phyloP scores from a whole-genome alignment of 2,888 invertebrate species.

The Watsonalla binaria region DNA sequence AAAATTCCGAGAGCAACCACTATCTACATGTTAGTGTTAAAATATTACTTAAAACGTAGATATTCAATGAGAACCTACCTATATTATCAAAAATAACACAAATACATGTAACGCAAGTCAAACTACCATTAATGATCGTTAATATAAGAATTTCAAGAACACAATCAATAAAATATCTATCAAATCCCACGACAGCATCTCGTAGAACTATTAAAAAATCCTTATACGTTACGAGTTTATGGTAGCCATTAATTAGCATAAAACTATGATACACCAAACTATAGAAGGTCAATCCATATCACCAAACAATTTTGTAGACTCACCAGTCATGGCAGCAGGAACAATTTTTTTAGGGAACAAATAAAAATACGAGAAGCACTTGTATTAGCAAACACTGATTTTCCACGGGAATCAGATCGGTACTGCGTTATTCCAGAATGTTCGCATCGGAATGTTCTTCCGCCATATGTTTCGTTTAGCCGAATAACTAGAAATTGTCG shows the following conservation, averaged over 20 bases:
- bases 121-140: background rate
- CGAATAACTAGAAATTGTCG: slow-evolving; percentile 47
- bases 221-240: slow-evolving; percentile 4
- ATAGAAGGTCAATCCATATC: background rate
- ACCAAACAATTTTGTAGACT: slow-evolving; percentile 5
- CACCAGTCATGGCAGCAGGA: slow-evolving; percentile 24
- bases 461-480: slow-evolving; percentile 64
- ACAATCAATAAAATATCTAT: background rate
- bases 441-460: slow-evolving; percentile 50
- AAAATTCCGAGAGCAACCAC: no score
- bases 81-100: no score
- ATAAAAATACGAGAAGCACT: slow-evolving; percentile 4
- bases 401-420: slow-evolving; percentile 38
- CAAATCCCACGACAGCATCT: background rate
- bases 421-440: slow-evolving; percentile 60
- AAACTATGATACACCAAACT: background rate
- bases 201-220: slow-evolving; percentile 5
- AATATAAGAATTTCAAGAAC: slow-evolving; percentile 1
- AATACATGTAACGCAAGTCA: no score
- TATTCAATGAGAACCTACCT: no score
- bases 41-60: no score
- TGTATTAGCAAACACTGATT: slow-evolving; percentile 21
- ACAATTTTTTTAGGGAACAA: background rate
- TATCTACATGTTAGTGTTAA: no score
- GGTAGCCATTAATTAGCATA: background rate